Percentiles rank a stretch among this genome's conserved stretches.
Evolutionary conservation across 1,140 invertebrate species (phyloP).

Genomic region (Pseudoatta argentina): DNA sequence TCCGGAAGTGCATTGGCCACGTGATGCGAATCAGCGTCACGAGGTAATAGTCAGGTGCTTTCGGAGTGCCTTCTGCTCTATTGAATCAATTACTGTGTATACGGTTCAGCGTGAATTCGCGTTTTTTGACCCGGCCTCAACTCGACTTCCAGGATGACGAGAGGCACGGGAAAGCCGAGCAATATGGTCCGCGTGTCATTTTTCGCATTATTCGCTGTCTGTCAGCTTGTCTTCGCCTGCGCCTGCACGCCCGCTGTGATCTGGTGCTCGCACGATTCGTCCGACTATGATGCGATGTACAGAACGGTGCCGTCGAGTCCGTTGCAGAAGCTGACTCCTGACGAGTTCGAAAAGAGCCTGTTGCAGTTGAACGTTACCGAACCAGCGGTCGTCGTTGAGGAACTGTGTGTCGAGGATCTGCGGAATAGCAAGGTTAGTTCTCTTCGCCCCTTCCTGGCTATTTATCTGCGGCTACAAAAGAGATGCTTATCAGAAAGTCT

Average conservation of each 20-base stretch:
- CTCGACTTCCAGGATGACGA: conserved; percentile 38
- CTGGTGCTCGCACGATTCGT: conserved; percentile 71
- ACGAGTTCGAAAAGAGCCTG: conserved; percentile 59
- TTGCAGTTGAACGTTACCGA: neutral
- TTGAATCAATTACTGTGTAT: conserved; percentile 8
- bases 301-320: conserved; percentile 67
- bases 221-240: conserved; percentile 40
- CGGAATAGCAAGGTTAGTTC: conserved; percentile 77
- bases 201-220: conserved; percentile 57
- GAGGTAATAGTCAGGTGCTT: conserved; percentile 75
- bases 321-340: conserved; percentile 72
- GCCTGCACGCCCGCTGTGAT: conserved; percentile 79
- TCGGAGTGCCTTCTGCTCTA: conserved; percentile 54
- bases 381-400: conserved; percentile 75
- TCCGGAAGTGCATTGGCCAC: conserved; percentile 72
- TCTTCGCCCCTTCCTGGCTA: conserved; percentile 45
- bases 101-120: neutral
- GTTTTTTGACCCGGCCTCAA: conserved; percentile 29
- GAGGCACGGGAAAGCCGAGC: conserved; percentile 7
- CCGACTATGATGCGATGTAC: conserved; percentile 30
- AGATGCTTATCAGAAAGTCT: conserved; percentile 45
- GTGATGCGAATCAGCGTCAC: conserved; percentile 69
- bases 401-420: conserved; percentile 82
- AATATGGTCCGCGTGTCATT: neutral
- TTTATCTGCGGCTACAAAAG: conserved; percentile 77